phyloP scores from a whole-genome alignment of 1,140 invertebrate genomes.

The Chlorops oryzae region DNA sequence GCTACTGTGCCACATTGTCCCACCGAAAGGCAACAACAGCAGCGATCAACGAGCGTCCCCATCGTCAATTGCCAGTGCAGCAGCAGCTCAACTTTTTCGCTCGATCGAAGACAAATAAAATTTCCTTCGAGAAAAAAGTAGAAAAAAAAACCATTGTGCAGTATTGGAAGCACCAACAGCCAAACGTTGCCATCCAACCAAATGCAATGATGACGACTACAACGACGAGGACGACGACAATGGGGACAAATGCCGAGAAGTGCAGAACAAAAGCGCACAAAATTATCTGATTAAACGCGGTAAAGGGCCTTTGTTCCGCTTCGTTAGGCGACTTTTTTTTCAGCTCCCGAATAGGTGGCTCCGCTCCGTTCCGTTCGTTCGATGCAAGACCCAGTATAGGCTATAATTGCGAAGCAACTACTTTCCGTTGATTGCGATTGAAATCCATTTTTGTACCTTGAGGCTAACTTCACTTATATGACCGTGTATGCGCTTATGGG shows the following conservation, averaged over 20 bases:
- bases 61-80: no score
- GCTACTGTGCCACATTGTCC: slow-evolving; percentile 4
- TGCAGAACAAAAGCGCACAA: slow-evolving; percentile 2
- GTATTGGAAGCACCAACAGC: not conserved
- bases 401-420: not conserved
- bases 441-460: slow-evolving; percentile 11
- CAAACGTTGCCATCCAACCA: not conserved
- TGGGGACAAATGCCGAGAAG: no score
- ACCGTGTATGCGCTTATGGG: not conserved
- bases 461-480: not conserved
- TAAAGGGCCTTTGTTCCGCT: slow-evolving; percentile 12
- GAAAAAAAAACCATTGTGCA: not conserved
- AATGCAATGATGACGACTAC: not conserved
- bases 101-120: not conserved
- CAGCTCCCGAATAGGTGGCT: slow-evolving; percentile 4
- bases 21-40: not conserved
- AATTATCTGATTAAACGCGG: slow-evolving; percentile 21
- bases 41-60: no score
- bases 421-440: slow-evolving; percentile 15
- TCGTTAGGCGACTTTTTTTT: not conserved
- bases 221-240: not conserved
- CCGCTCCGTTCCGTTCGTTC: no score
- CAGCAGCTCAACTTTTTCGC: no score
- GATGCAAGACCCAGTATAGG: no score
- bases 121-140: not conserved